Percentiles rank a stretch among this genome's conserved stretches.
phyloP scores from a whole-genome alignment of 2,797 vertebrate genomes.

The Carcharodon carcharias region DNA sequence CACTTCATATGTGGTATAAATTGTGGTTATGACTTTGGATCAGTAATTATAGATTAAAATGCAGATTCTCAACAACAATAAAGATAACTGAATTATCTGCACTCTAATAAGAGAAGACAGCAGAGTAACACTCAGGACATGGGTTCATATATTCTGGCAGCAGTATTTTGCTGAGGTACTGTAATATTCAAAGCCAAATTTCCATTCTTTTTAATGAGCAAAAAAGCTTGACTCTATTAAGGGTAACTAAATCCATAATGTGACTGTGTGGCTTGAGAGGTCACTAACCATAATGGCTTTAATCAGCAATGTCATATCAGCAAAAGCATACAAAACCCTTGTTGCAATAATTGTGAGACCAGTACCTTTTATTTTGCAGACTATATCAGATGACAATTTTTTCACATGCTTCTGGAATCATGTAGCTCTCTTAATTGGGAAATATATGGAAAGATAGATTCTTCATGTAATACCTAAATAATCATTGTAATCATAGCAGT shows the following conservation, averaged over 20 bases:
- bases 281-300: constrained; percentile 21
- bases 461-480: not conserved
- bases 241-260: constrained; percentile 15
- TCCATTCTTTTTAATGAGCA: constrained; percentile 23
- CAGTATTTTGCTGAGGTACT: constrained; percentile 17
- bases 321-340: constrained; percentile 23
- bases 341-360: constrained; percentile 2
- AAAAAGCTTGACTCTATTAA: constrained; percentile 8
- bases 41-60: constrained; percentile 34
- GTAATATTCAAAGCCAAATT: not conserved
- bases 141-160: not conserved
- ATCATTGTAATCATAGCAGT: not conserved
- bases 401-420: not conserved
- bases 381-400: not conserved
- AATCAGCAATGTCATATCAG: constrained; percentile 25
- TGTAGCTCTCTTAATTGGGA: not conserved
- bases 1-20: constrained; percentile 33
- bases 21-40: constrained; percentile 33
- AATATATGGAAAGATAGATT: not conserved
- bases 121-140: not conserved
- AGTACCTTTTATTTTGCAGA: constrained; percentile 24
- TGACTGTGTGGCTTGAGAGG: not conserved
- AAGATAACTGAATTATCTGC: constrained; percentile 9
- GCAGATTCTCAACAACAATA: constrained; percentile 23
- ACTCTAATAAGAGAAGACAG: constrained; percentile 10